Evolutionary conservation across 2,888 invertebrate genomes (phyloP).

Genomic region (Stratiomys singularior): DNA sequence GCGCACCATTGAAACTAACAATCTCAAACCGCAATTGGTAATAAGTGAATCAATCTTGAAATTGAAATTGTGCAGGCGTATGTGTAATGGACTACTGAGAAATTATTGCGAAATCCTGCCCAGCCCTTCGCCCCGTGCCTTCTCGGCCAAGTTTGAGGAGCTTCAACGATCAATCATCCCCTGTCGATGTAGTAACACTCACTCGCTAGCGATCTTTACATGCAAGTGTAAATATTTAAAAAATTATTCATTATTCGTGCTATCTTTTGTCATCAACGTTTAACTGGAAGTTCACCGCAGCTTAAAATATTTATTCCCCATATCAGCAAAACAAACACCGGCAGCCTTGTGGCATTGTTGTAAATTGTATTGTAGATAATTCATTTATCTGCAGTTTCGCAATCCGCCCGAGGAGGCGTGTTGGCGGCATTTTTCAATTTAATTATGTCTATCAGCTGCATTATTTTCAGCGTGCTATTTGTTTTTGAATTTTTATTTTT

Average conservation of each 20-base stretch:
- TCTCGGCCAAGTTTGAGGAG: no score
- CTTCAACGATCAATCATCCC: not conserved
- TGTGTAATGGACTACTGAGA: no score
- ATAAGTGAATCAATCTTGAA: no score
- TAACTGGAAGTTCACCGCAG: not conserved
- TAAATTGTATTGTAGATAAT: not conserved
- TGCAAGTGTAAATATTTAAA: not conserved
- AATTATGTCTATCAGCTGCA: not conserved
- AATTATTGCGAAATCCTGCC: no score
- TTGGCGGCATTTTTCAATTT: conserved; percentile 1
- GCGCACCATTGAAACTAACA: no score
- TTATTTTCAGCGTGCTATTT: not conserved
- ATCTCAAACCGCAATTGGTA: no score
- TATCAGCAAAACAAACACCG: not conserved
- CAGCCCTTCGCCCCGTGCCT: no score
- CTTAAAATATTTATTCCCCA: not conserved
- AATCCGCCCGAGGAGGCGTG: not conserved
- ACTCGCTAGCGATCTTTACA: not conserved
- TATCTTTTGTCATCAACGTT: not conserved
- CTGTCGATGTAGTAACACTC: not conserved
- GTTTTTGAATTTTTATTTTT: not conserved
- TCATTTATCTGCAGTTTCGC: not conserved
- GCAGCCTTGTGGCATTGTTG: not conserved
- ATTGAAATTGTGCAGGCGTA: no score
- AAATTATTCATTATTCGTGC: not conserved